Evolutionary conservation across 1,140 invertebrate species (phyloP), one percentile per base, ranked within the genome.

Genomic region (Trinorchestia longiramus): DNA sequence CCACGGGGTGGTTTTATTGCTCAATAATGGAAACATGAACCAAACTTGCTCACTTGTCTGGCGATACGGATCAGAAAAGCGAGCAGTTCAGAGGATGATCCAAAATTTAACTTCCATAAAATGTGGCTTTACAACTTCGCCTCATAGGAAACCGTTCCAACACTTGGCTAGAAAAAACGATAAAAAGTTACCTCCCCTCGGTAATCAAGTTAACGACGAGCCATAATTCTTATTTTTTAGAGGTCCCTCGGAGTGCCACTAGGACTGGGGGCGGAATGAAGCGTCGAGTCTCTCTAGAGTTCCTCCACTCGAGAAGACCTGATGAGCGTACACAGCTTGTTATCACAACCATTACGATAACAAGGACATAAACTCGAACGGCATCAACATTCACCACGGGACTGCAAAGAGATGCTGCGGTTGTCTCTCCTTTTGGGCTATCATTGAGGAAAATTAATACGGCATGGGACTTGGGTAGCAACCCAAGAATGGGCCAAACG

Each of bases 181-280:
- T 43, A 43, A 91, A 91, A 91, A 91, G 28, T 91, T 44, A 19
- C 88, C 43, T 91, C 88, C 88, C 88, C 88, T 91, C 43, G 3
- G 88, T 44, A 91, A 91, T 91, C 88, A 91, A 91, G 88, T 91
- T 91, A 91, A 91, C 88, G 88, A 91, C 43, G 88, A 91, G 88
- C 88, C 88, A 91, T 91, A 91, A 91, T 91, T 91, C 88, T 42
- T 42, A 42, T 91, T 91, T 91, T 91, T 91, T 77, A 36, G 62
- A 28, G 62, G 15, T 77, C 28, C 62, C 62, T 23, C 62, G 3
- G 62, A 77, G 62, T 36, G 36, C 62, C 62, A 77, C 62, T 77
- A 77, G 62, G 62, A 77, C 62, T 77, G 62, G 62, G 15, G 36
- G 62, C 8, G 62, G 62, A 77, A 77, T 77, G 62, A 77, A 77